phyloP scores from a whole-genome alignment of 2,797 vertebrate species.

The Coregonus suidteri region DNA sequence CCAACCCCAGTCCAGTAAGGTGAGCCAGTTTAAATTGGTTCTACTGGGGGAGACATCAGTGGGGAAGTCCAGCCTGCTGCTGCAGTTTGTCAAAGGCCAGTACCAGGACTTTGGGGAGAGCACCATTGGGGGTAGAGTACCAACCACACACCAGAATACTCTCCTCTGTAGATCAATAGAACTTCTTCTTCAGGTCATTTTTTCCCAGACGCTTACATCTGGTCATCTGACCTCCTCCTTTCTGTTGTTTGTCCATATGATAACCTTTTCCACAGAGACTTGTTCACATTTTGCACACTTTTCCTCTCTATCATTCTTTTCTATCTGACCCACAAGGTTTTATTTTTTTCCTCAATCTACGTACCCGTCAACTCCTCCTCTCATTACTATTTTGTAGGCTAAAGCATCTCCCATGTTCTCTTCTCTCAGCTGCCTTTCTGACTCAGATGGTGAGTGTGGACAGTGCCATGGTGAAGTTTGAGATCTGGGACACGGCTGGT shows the following conservation, averaged over 20 bases:
- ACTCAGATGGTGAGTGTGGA: constrained; percentile 82
- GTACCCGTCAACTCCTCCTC: fast-evolving
- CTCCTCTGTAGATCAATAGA: no score
- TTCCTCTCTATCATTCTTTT: background rate
- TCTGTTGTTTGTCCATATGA: background rate
- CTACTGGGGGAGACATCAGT: constrained; percentile 81
- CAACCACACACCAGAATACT: background rate
- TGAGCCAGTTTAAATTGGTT: constrained; percentile 82
- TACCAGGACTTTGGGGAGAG: constrained; percentile 83
- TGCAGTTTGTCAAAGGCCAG: constrained; percentile 82
- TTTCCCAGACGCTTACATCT: no score
- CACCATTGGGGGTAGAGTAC: constrained; percentile 77
- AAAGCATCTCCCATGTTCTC: background rate
- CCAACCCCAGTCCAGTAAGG: constrained; percentile 79
- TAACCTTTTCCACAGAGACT: background rate
- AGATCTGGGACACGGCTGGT: constrained; percentile 83
- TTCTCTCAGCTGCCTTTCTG: constrained; percentile 75
- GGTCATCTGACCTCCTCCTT: no score
- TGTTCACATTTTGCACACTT: background rate
- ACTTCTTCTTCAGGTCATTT: no score
- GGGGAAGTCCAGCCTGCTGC: constrained; percentile 80
- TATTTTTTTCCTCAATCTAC: background rate
- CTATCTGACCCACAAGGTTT: background rate
- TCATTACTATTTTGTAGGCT: background rate
- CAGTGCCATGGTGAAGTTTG: constrained; percentile 82